phyloP scores from a whole-genome alignment of 2,888 invertebrate species.

The Ichneumoninae sp. region DNA sequence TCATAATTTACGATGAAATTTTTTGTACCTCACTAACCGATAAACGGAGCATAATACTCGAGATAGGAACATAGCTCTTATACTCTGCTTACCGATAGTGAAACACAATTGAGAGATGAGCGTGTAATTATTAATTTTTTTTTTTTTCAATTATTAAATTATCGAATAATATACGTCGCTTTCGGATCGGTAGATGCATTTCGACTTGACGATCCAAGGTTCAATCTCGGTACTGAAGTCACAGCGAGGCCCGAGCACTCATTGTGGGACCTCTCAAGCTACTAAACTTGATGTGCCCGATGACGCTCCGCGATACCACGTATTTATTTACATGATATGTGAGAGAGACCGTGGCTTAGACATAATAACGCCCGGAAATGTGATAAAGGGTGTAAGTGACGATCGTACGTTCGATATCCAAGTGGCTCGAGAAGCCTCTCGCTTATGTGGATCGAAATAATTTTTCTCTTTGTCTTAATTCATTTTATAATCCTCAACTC shows the following conservation, averaged over 20 bases:
- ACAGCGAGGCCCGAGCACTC: conserved; percentile 34
- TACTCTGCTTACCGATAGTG: conserved; percentile 81
- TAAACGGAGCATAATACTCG: conserved; percentile 81
- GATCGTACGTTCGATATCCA: not conserved
- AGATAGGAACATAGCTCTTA: conserved; percentile 74
- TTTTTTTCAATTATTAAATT: not conserved
- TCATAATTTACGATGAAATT: conserved; percentile 3
- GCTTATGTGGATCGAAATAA: not conserved
- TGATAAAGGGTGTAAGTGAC: conserved; percentile 75
- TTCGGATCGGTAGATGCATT: conserved; percentile 32
- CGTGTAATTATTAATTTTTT: too few species aligned
- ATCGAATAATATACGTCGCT: not conserved
- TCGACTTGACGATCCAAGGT: conserved; percentile 52
- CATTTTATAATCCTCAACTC: not conserved
- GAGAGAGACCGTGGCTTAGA: conserved; percentile 71
- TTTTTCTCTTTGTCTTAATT: not conserved
- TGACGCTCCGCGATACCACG: conserved; percentile 77
- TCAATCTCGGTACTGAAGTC: conserved; percentile 58
- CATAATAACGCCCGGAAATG: conserved; percentile 81
- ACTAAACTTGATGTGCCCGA: conserved; percentile 70
- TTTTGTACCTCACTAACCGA: conserved; percentile 70
- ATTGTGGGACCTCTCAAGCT: conserved; percentile 58
- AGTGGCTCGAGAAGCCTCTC: not conserved
- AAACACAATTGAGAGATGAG: conserved; percentile 57
- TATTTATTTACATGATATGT: conserved; percentile 79